These are phyloP conservation scores for Epizoanthus ramosus DNA, from an alignment of 92 coral and sea anemone species.

Conservation along the genomic window DNA sequence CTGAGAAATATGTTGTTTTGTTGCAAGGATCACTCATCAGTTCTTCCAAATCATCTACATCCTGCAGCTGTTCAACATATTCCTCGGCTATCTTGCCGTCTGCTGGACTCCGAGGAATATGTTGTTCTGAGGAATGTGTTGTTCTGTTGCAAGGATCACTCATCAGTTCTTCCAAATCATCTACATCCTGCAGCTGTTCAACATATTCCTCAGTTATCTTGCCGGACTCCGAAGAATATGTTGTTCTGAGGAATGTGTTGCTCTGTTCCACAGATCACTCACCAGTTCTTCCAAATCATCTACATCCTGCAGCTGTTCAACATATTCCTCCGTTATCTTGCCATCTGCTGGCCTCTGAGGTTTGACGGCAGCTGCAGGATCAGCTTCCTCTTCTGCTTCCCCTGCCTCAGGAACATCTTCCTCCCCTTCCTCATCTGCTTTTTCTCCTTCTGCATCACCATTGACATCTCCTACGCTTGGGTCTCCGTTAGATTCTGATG, in stretches of 20 bases:
- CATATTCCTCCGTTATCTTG: constrained; percentile 69
- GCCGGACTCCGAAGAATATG: no score
- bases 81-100: constrained; percentile 66
- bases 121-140: no score
- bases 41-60: constrained; percentile 81
- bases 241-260: constrained; percentile 23
- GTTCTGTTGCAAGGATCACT: constrained; percentile 32
- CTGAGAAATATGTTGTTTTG: background rate
- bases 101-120: constrained; percentile 37
- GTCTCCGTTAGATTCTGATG: constrained; percentile 19
- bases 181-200: constrained; percentile 85
- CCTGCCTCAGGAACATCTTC: constrained; percentile 17
- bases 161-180: constrained; percentile 79
- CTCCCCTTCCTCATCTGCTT: constrained; percentile 44
- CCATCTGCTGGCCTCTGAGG: constrained; percentile 47
- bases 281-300: constrained; percentile 85
- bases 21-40: constrained; percentile 61
- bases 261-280: constrained; percentile 36
- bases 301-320: constrained; percentile 85
- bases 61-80: constrained; percentile 79
- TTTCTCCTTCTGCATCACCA: constrained; percentile 47
- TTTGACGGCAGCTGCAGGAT: constrained; percentile 36
- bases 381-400: constrained; percentile 59
- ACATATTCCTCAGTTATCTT: constrained; percentile 73
- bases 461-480: constrained; percentile 33